Conservation (phyloP, 2,888 invertebrate genomes). For the Drosophila robusta region DNA sequence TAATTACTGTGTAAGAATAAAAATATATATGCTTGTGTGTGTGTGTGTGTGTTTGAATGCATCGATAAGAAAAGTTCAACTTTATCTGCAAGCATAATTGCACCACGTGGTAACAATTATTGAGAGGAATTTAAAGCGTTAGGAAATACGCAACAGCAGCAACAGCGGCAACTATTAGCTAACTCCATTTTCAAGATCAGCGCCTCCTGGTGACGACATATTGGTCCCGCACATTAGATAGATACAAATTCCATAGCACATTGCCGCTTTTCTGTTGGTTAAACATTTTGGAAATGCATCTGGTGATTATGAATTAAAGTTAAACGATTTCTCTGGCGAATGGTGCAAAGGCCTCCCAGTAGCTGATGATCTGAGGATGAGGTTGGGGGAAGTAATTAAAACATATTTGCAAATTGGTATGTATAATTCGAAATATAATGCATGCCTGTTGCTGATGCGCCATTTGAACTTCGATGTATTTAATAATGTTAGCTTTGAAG, state of each 20-base stretch:
- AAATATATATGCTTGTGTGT: constrained; percentile 38
- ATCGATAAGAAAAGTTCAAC: constrained; percentile 66
- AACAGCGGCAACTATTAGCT: constrained; percentile 21
- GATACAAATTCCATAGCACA: constrained; percentile 43
- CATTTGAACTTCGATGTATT: constrained; percentile 97
- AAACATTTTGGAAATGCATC: constrained; percentile 58
- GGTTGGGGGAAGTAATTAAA: neutral
- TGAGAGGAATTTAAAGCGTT: constrained; percentile 61
- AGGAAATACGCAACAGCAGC: constrained; percentile 45
- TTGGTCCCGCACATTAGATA: constrained; percentile 70
- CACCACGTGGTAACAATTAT: constrained; percentile 35
- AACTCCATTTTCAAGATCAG: constrained; percentile 33
- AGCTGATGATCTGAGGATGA: constrained; percentile 79
- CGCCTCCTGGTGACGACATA: constrained; percentile 46
- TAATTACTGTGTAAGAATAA: constrained; percentile 62
- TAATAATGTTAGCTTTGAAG: constrained; percentile 94
- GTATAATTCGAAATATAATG: neutral
- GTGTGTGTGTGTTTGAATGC: constrained; percentile 43
- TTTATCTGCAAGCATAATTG: constrained; percentile 55
- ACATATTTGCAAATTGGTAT: neutral
- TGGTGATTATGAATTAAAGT: constrained; percentile 76
- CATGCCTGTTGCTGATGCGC: constrained; percentile 96
- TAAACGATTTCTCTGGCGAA: constrained; percentile 97
- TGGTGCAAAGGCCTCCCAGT: constrained; percentile 96
- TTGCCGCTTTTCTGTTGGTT: constrained; percentile 38